Conservation (phyloP, 2,113 vertebrate genomes). For the Falcunculus frontatus region DNA sequence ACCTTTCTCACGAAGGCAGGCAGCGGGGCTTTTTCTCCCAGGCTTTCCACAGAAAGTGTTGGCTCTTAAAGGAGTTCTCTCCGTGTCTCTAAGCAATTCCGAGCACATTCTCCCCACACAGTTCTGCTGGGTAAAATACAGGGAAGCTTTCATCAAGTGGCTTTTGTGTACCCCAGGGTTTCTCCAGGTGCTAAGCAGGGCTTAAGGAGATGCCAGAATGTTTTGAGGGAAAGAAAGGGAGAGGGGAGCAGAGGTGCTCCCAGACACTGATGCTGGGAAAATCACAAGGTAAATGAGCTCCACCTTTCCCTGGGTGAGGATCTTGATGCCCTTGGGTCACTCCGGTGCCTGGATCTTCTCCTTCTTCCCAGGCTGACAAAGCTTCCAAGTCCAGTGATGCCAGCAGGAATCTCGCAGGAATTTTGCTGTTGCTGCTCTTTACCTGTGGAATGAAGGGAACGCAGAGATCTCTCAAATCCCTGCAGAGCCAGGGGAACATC, state of each 20-base stretch:
- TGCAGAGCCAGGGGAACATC: not conserved
- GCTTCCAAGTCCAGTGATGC: not conserved
- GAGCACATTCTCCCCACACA: not conserved
- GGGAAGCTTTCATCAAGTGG: not conserved
- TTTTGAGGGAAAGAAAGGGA: not conserved
- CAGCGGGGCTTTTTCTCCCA: not conserved
- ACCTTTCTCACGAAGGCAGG: not conserved
- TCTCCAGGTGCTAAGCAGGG: not conserved
- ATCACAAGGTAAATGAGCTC: not conserved
- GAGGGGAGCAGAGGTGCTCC: not conserved
- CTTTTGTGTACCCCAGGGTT: not conserved
- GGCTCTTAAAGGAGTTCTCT: conserved; percentile 12
- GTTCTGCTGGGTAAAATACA: not conserved
- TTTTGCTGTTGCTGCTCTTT: not conserved
- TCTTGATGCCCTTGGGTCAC: not conserved
- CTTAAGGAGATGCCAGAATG: not conserved
- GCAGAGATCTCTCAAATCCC: not conserved
- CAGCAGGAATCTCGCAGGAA: not conserved
- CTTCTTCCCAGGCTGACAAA: not conserved
- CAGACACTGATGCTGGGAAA: not conserved
- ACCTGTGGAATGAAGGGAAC: not conserved
- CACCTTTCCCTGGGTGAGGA: not conserved
- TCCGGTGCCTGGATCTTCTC: not conserved
- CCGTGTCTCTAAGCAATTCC: not conserved
- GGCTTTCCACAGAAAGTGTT: not conserved